Evolutionary conservation across 92 coral and sea anemone genomes (phyloP).

Genomic region (Nematostella vectensis): DNA sequence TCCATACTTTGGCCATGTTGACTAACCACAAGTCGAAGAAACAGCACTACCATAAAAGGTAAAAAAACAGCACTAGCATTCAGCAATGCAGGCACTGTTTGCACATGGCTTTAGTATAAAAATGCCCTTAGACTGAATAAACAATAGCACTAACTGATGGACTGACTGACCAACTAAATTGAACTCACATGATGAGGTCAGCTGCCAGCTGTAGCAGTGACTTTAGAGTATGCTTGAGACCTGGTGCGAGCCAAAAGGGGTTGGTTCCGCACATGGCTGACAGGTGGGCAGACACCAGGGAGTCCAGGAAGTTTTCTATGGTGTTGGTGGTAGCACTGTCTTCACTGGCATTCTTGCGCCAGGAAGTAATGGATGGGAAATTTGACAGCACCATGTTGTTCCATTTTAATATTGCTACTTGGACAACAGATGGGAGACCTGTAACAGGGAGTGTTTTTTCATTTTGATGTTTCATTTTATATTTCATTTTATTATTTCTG

Average conservation of each 20-base stretch:
- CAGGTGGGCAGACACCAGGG: constrained; percentile 79
- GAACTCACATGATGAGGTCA: constrained; percentile 70
- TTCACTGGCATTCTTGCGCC: constrained; percentile 38
- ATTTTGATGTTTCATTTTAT: too few relatives aligned
- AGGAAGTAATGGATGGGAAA: constrained; percentile 58
- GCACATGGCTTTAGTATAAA: too few relatives aligned
- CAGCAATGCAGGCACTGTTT: too few relatives aligned
- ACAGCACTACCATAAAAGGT: too few relatives aligned
- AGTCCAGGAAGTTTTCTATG: constrained; percentile 55
- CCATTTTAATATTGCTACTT: constrained; percentile 76
- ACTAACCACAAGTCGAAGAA: too few relatives aligned
- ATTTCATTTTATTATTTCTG: too few relatives aligned
- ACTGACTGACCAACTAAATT: too few relatives aligned
- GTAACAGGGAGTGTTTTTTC: too few relatives aligned
- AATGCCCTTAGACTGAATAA: too few relatives aligned
- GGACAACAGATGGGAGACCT: constrained; percentile 68
- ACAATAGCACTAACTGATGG: too few relatives aligned
- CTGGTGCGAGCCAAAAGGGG: constrained; percentile 74
- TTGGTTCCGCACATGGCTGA: constrained; percentile 69
- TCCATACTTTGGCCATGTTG: too few relatives aligned
- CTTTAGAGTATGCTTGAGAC: constrained; percentile 70
- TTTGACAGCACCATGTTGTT: constrained; percentile 50
- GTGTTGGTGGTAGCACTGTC: constrained; percentile 12
- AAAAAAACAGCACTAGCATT: too few relatives aligned
- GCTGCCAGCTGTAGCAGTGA: constrained; percentile 82